Base-by-base conservation (phyloP, 2,797 vertebrate species). In the Liparis tanakae region DNA sequence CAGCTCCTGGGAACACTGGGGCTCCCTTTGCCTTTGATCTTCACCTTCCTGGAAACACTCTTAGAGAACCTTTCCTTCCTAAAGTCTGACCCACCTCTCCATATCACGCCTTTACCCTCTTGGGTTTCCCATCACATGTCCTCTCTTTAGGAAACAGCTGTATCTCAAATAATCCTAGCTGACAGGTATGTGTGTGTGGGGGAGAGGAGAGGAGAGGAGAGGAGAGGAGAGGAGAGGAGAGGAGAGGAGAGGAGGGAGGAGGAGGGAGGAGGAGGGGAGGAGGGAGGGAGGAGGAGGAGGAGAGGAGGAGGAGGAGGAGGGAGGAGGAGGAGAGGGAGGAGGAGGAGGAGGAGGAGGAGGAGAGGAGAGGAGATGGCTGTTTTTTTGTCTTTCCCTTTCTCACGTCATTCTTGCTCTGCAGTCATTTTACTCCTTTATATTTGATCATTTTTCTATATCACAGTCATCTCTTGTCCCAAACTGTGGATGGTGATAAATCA, bases 401-500 rank as follows among this genome's bases (percentile, higher is more conserved):
- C 36, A 43, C 9, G 5, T 67, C 66, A 65, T 76, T 37, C 68
- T 22, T 67, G 50, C 34, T 59, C 44, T 60, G 6, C 25, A 10
- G 39, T 55, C 61, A n/a, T 51, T 55, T 74, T 39, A 34, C 39
- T 30, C n/a, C 50, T 37, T 36, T 60, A 13, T 36, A 39, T 58
- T 67, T 71, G 20, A 67, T 80, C 25, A 60, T 15, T 76, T 69
- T 76, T 80, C 70, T 54, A 55, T 67, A 74, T 67, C 63, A 3
- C 12, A 33, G 17, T 74, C 71, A 76, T 79, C 44, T 77, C 58
- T 36, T 37, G 63, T 79, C 59, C 5, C 53, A 48, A 57, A 85
- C 81, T 86, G 87, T 90, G 89, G 92, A 81, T 80, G 46, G 79
- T 75, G 84, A 82, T 88, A 87, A 89, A 91, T 89, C 81, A 81